Base-by-base conservation (phyloP, 2,888 invertebrate genomes). In the Drosophila neotestacea region DNA sequence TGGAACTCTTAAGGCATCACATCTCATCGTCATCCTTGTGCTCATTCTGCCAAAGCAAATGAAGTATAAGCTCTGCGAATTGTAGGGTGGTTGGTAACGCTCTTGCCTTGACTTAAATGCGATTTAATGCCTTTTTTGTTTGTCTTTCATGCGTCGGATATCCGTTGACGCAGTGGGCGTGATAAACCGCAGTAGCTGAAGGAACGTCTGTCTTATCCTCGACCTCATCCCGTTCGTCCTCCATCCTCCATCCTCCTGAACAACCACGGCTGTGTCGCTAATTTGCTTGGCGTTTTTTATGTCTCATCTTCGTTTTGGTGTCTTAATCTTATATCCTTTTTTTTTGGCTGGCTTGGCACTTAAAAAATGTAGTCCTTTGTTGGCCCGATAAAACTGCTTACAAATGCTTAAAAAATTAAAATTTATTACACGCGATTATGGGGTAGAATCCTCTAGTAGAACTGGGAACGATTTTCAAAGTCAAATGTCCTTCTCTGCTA, bases 91-190 rank as follows among this genome's bases (percentile, higher is more conserved):
- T 41, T 59, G 66, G 39, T 60, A 74, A 67, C 48, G 58, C 44
- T 42, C 52, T 60, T 70, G 87, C 63, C 79, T 73, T 86, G 81
- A 79, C 90, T 82, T 87, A 89, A 88, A 91, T 90, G 85, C 81
- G 90, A 91, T 90, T 90, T 90, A 90, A 90, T 90, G 89, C 80
- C 75, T 82, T 90, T 89, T 90, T 89, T 90, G 86, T 86, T 86
- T 86, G 86, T 89, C 83, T 90, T 87, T 78, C 87, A 82, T 76
- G 87, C 89, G 85, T 89, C 89, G 85, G 85, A 86, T 78, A 81
- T 86, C 85, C 85, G 81, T 79, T 70, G 77, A 82, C 77, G 82
- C 89, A 71, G 77, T 87, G 79, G 86, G 88, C 86, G 89, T 85
- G 84, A 85, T 85, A 85, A 85, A 89, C 85, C 89, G 66, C 81